phyloP scores from a whole-genome alignment of 1,140 invertebrate genomes.

The Leptinotarsa undecemlineata region DNA sequence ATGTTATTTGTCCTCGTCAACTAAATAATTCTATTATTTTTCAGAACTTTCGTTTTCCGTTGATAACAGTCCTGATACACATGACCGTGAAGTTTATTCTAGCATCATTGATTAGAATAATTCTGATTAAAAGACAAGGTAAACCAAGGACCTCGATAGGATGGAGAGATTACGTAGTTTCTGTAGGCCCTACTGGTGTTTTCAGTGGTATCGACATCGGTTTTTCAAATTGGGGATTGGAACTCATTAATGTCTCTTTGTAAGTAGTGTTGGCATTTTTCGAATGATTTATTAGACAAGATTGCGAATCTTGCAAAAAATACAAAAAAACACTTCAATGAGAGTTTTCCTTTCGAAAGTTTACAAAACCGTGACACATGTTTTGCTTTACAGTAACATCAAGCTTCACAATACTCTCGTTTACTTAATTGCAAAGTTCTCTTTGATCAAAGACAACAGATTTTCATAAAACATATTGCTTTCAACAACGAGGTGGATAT shows the following conservation, averaged over 20 bases:
- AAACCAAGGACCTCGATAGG: conserved; percentile 67
- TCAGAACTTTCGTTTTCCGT: conserved; percentile 79
- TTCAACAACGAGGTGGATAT: too few species aligned
- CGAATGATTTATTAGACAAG: too few species aligned
- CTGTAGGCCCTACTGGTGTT: conserved; percentile 78
- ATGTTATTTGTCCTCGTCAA: background rate
- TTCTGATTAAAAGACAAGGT: conserved; percentile 65
- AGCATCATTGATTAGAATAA: conserved; percentile 66
- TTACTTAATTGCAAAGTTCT: too few species aligned
- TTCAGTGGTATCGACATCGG: conserved; percentile 95
- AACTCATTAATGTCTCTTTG: conserved; percentile 89
- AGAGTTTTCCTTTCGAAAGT: too few species aligned
- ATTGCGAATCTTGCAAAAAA: too few species aligned
- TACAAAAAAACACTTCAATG: too few species aligned
- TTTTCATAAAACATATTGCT: too few species aligned
- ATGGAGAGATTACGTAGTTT: conserved; percentile 67
- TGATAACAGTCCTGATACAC: conserved; percentile 83
- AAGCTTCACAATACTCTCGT: too few species aligned
- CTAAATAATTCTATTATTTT: conserved; percentile 49
- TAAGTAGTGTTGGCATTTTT: conserved; percentile 58
- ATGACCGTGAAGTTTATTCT: conserved; percentile 82
- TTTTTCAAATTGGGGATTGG: conserved; percentile 95
- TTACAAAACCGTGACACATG: too few species aligned
- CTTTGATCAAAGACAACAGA: too few species aligned
- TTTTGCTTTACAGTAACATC: too few species aligned